These are phyloP conservation scores for Cremastobaeus sp. DNA, from an alignment of 2,888 invertebrate genomes.

Conservation along the genomic window DNA sequence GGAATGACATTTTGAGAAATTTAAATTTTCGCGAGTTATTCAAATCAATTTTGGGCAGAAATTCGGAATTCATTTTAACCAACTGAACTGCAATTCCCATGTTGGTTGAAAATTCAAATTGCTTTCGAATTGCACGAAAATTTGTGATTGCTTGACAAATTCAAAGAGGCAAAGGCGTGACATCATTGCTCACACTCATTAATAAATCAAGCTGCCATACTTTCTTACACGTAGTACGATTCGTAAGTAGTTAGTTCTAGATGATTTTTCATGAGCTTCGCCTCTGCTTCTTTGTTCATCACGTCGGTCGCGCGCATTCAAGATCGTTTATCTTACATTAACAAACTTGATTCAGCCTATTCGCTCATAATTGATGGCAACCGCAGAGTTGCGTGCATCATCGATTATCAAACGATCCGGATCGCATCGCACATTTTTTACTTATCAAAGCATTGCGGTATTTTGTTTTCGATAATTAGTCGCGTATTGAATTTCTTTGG, in stretches of 20 bases:
- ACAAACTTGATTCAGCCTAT: slow-evolving; percentile 55
- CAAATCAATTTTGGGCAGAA: too few relatives aligned
- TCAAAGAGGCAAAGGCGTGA: background rate
- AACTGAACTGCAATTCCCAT: too few relatives aligned
- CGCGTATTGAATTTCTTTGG: too few relatives aligned
- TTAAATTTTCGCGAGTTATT: too few relatives aligned
- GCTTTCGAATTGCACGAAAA: too few relatives aligned
- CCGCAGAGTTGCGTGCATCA: slow-evolving; percentile 49
- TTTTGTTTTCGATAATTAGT: too few relatives aligned
- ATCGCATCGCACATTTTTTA: slow-evolving; percentile 28
- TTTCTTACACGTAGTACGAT: slow-evolving; percentile 42
- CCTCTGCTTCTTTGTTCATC: slow-evolving; percentile 39
- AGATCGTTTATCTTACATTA: slow-evolving; percentile 54
- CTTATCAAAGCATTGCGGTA: too few relatives aligned
- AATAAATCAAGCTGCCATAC: background rate
- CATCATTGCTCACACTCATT: background rate
- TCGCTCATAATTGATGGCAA: slow-evolving; percentile 50
- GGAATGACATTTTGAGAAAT: too few relatives aligned
- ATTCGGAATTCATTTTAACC: too few relatives aligned
- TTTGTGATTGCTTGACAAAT: slow-evolving; percentile 1
- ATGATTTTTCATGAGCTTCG: slow-evolving; percentile 42
- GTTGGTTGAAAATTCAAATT: too few relatives aligned
- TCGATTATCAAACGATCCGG: slow-evolving; percentile 55
- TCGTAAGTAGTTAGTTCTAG: slow-evolving; percentile 17
- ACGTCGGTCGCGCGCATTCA: slow-evolving; percentile 38